Percentiles rank a stretch among this genome's conserved stretches.
Conservation (phyloP, 1,140 invertebrate genomes). For the Pseudomyrmex gracilis region DNA sequence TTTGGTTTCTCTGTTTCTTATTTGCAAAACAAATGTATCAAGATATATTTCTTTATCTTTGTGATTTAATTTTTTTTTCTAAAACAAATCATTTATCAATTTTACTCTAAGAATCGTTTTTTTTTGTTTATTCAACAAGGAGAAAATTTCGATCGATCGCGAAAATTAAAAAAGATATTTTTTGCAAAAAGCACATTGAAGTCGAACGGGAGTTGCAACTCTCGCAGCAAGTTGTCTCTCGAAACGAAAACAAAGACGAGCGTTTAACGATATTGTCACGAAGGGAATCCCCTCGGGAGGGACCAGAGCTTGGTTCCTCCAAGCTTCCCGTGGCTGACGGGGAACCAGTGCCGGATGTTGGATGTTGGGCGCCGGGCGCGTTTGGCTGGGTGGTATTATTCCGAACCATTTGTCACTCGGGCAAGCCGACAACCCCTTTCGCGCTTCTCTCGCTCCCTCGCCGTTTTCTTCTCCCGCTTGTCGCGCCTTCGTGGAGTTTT, state of each 20-base stretch:
- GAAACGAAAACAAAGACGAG: constrained; percentile 79
- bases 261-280: constrained; percentile 81
- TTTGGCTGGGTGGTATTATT: constrained; percentile 84
- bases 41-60: background rate
- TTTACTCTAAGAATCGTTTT: background rate
- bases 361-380: constrained; percentile 77
- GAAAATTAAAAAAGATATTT: constrained; percentile 21
- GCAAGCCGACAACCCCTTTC: constrained; percentile 83
- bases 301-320: constrained; percentile 64
- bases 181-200: background rate
- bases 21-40: too few species aligned
- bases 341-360: constrained; percentile 76
- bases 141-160: background rate
- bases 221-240: background rate
- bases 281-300: constrained; percentile 56
- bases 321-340: constrained; percentile 69
- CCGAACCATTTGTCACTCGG: constrained; percentile 85
- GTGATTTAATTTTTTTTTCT: background rate
- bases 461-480: constrained; percentile 48
- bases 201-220: background rate
- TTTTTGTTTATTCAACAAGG: background rate
- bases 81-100: too few species aligned
- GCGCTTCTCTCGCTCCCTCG: constrained; percentile 75
- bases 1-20: too few species aligned
- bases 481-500: constrained; percentile 75